Base-by-base conservation (phyloP, 2,797 vertebrate genomes). In the Anguilla megastoma region DNA sequence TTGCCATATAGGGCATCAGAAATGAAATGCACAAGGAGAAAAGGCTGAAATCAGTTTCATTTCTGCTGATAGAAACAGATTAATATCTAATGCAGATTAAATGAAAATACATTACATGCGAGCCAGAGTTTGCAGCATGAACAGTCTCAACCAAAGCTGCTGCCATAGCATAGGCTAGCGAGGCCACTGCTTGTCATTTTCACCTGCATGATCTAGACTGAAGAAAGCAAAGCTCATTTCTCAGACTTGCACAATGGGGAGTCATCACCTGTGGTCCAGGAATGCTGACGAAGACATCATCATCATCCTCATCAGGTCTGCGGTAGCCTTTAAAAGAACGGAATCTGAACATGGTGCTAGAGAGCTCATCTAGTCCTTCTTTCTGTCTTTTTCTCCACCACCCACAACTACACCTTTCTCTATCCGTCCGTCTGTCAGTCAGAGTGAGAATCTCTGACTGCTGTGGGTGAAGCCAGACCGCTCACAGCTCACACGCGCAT, bases 281-380 rank as follows among this genome's bases (percentile, higher is more conserved):
- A 90, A 88, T 91, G 91, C 88, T 85, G 86, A 93, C 91, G 92
- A 95, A 96, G 90, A 95, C 93, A 0, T 95, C 94, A 30, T 95
- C 91, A 0, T 94, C 94, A 71, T 94, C 93, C 90, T 95, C 93
- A 14, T 85, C 90, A 4, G 93, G 88, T 91, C 48, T 92, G 90
- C 92, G 89, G 94, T 93, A 93, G 3, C 94, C 93, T 87, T 91
- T 90, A 88, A 96, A 94, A 0, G 85, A 6, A 36, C 85, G 91
- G 76, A 95, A 85, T 16, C 85, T 80, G 27, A 89, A 76, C 89
- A 92, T 91, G 74, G 80, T 89, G 94, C 92, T 86, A 88, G 27
- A 89, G 80, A 4, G 88, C 63, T 69, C 74, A 0, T 18, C 45
- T 30, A 74, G 33, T 45, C 83, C 85, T 66, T 69, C 16, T 69